Evolutionary conservation across 2,113 vertebrate species (phyloP).

Genomic region (Chionis minor): DNA sequence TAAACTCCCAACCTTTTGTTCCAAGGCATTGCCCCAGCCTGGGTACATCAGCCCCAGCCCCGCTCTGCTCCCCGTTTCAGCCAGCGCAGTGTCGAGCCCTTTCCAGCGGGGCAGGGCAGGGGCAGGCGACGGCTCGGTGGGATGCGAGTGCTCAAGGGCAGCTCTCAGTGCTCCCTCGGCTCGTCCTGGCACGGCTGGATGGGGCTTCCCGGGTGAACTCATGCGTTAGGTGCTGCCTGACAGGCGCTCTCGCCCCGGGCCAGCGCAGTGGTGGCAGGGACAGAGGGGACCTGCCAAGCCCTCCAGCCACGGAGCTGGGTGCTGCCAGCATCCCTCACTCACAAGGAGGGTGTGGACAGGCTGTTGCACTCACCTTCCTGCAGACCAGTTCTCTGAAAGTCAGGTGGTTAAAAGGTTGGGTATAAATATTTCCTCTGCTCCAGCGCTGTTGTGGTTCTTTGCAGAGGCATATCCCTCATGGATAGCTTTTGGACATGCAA

Average conservation of each 20-base stretch:
- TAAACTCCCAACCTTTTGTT: slow-evolving; percentile 33
- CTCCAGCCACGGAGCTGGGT: neutral
- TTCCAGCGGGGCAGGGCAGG: neutral
- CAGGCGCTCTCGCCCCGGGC: accelerated
- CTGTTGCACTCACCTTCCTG: neutral
- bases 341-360: accelerated
- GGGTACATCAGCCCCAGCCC: neutral
- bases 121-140: accelerated
- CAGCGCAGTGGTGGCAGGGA: neutral
- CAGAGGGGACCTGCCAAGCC: neutral
- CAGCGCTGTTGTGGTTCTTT: neutral
- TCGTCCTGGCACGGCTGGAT: accelerated
- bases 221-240: neutral
- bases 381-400: neutral
- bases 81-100: accelerated
- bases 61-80: neutral
- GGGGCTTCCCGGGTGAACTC: neutral
- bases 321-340: neutral
- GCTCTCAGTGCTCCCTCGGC: neutral
- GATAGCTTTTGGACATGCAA: neutral
- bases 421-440: neutral
- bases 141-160: accelerated
- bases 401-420: accelerated
- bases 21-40: neutral
- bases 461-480: neutral